These are phyloP conservation scores for Melieria picta DNA, from an alignment of 2,888 invertebrate genomes.

Conservation along the genomic window DNA sequence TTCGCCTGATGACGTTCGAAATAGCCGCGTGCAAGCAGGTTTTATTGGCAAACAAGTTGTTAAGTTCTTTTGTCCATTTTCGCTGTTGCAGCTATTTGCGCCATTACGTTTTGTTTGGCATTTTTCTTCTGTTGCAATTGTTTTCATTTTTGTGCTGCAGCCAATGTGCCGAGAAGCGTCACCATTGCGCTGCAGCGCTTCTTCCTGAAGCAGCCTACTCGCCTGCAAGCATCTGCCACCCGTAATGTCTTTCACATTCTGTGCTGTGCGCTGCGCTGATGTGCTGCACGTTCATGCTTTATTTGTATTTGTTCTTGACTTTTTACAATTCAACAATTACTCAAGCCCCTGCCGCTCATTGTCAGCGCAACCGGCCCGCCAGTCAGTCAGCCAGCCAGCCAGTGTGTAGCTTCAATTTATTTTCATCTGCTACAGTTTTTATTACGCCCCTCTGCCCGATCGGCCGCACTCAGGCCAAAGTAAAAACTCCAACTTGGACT, in stretches of 20 bases:
- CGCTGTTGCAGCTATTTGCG: too few relatives aligned
- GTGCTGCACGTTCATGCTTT: not conserved
- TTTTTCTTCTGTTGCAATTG: too few relatives aligned
- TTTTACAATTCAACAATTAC: slow-evolving; percentile 39
- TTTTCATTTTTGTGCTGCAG: too few relatives aligned
- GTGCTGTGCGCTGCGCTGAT: not conserved
- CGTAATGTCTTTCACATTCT: not conserved
- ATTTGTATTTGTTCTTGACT: slow-evolving; percentile 28
- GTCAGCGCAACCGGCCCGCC: not conserved
- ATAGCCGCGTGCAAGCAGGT: not conserved
- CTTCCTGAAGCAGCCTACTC: too few relatives aligned
- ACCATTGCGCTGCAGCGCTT: too few relatives aligned
- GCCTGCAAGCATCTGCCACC: too few relatives aligned
- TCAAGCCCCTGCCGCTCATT: slow-evolving; percentile 12
- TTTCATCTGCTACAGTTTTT: slow-evolving; percentile 11
- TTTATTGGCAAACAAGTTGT: not conserved
- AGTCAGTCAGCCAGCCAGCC: not conserved
- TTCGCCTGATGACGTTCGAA: not conserved
- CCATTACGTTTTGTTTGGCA: too few relatives aligned
- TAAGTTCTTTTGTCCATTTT: too few relatives aligned
- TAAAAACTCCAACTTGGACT: too few relatives aligned
- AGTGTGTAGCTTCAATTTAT: slow-evolving; percentile 14
- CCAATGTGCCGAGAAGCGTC: too few relatives aligned
- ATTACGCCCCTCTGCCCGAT: too few relatives aligned
- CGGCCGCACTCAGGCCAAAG: too few relatives aligned